These are phyloP conservation scores for Meteorus colon DNA, from an alignment of 2,888 invertebrate genomes.

Conservation along the genomic window DNA sequence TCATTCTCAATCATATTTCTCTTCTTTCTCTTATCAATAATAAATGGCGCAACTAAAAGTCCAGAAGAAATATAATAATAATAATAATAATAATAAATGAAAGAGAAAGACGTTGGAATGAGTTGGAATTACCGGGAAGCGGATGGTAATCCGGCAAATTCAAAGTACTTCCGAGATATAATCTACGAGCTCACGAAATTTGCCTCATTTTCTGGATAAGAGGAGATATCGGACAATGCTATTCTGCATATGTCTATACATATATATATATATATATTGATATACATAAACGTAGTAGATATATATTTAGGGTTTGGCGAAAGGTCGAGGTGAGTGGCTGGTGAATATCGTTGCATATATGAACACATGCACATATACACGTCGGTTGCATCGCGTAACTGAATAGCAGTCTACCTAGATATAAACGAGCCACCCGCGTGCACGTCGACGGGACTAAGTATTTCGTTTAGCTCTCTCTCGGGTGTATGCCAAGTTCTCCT, in stretches of 20 bases:
- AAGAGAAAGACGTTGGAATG: background rate
- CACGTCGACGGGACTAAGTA: constrained; percentile 31
- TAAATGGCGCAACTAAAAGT: no score
- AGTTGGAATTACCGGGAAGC: constrained; percentile 1
- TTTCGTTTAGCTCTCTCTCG: constrained; percentile 39
- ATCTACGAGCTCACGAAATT: constrained; percentile 33
- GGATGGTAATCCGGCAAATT: constrained; percentile 7
- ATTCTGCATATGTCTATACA: background rate
- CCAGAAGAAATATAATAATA: no score
- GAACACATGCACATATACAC: background rate
- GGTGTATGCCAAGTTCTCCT: constrained; percentile 49
- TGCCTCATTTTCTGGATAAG: constrained; percentile 26
- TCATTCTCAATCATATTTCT: background rate
- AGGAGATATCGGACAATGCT: constrained; percentile 30
- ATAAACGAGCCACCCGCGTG: constrained; percentile 19
- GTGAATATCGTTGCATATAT: background rate
- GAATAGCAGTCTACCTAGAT: constrained; percentile 7
- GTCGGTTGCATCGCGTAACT: constrained; percentile 7
- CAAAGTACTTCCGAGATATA: constrained; percentile 23
- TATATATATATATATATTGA: constrained; percentile 11
- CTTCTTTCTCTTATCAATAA: background rate
- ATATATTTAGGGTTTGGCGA: constrained; percentile 5
- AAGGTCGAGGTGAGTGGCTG: background rate
- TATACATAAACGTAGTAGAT: background rate
- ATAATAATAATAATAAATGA: background rate